A percentile compares a stretch with the other conserved stretches of the same genome.
Evolutionary conservation across 2,797 vertebrate genomes (phyloP).

Genomic region (Dendrocincla fuliginosa): DNA sequence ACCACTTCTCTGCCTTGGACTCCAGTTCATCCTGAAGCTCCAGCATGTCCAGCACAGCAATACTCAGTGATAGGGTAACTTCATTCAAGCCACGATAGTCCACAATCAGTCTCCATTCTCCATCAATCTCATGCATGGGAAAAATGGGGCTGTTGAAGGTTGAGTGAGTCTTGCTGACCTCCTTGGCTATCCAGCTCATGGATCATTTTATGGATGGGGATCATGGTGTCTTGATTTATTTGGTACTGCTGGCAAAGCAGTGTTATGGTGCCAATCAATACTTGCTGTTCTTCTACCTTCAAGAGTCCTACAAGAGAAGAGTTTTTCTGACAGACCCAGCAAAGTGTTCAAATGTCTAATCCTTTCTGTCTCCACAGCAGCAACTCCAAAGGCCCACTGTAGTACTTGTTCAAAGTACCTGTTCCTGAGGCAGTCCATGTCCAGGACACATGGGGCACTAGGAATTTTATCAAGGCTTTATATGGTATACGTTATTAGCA

Average conservation of each 20-base stretch:
- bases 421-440: not conserved
- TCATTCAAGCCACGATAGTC: not conserved
- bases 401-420: not conserved
- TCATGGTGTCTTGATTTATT: not conserved
- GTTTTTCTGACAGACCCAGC: not conserved
- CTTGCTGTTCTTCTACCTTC: not conserved
- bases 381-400: not conserved
- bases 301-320: not conserved
- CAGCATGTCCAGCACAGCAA: not conserved
- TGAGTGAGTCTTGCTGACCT: not conserved
- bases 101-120: not conserved
- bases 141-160: not conserved
- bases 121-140: not conserved
- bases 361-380: not conserved
- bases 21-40: not conserved
- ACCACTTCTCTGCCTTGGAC: not conserved
- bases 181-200: not conserved
- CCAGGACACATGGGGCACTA: not conserved
- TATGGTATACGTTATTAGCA: not conserved
- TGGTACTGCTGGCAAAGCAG: not conserved
- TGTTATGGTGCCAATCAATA: not conserved
- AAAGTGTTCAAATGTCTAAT: not conserved
- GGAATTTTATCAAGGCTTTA: not conserved
- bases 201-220: not conserved
- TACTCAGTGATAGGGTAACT: not conserved